phyloP scores from a whole-genome alignment of 2,888 invertebrate genomes.

The Cataglyphis rosenhaueri region DNA sequence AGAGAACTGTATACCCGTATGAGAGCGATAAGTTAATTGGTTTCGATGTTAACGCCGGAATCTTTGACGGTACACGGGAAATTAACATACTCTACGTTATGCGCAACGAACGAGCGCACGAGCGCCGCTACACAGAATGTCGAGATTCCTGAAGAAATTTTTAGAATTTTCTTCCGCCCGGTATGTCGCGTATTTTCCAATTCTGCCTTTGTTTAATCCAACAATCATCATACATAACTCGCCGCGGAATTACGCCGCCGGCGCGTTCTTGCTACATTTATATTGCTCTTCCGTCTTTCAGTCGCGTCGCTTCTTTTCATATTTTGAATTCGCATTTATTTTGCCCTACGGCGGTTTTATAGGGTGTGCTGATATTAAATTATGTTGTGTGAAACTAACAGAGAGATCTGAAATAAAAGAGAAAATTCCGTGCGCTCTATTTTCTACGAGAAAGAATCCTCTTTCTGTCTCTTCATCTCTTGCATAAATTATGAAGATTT shows the following conservation, averaged over 20 bases:
- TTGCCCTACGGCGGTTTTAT: constrained; percentile 6
- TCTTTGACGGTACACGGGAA: constrained; percentile 15
- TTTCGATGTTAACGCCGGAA: constrained; percentile 34
- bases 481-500: background rate
- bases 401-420: constrained; percentile 4
- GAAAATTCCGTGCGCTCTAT: background rate
- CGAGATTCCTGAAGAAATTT: constrained; percentile 15
- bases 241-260: constrained; percentile 39
- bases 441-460: background rate
- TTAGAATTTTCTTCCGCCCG: background rate
- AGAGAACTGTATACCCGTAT: background rate
- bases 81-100: constrained; percentile 17
- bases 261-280: constrained; percentile 33
- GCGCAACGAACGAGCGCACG: background rate
- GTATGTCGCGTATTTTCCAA: background rate
- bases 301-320: constrained; percentile 44
- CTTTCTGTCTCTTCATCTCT: background rate
- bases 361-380: constrained; percentile 46
- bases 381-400: constrained; percentile 39
- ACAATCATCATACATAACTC: constrained; percentile 52
- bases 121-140: background rate
- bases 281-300: constrained; percentile 54
- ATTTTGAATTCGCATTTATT: constrained; percentile 47
- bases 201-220: constrained; percentile 46
- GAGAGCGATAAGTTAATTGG: constrained; percentile 35